Conservation (phyloP, 1,140 invertebrate species). For the Meloidogyne hapla region DNA sequence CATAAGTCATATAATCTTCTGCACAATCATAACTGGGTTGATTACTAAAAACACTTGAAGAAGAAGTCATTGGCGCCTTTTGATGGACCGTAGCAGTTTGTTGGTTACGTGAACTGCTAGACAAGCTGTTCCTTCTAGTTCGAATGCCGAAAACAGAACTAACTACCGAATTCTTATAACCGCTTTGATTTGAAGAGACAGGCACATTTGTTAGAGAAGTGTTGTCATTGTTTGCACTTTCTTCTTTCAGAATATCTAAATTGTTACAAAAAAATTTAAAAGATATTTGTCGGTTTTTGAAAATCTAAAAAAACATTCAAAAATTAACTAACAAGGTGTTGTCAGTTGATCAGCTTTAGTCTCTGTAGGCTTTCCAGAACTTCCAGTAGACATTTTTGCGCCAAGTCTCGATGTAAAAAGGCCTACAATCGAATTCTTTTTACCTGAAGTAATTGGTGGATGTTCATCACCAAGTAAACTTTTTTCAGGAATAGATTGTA, state of each 20-base stretch:
- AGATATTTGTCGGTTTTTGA: not conserved
- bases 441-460: not conserved
- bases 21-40: slow-evolving; percentile 33
- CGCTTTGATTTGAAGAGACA: slow-evolving; percentile 2
- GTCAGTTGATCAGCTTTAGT: not conserved
- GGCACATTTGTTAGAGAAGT: slow-evolving; percentile 22
- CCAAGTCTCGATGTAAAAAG: slow-evolving; percentile 23
- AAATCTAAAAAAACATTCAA: slow-evolving; percentile 6
- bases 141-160: slow-evolving; percentile 17
- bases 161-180: slow-evolving; percentile 14
- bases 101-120: not conserved
- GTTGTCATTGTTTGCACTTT: not conserved
- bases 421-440: slow-evolving; percentile 37
- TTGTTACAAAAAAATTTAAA: too few relatives aligned
- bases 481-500: slow-evolving; percentile 28
- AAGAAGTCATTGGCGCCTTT: slow-evolving; percentile 8
- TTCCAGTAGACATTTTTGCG: slow-evolving; percentile 31
- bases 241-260: not conserved
- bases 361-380: slow-evolving; percentile 5
- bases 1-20: slow-evolving; percentile 38
- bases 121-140: slow-evolving; percentile 7
- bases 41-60: slow-evolving; percentile 21
- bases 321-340: not conserved
- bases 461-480: slow-evolving; percentile 11
- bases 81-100: not conserved